Percentiles rank a stretch among this genome's conserved stretches.
Conservation (phyloP, 2,888 invertebrate species). For the Eilema griseolum region DNA sequence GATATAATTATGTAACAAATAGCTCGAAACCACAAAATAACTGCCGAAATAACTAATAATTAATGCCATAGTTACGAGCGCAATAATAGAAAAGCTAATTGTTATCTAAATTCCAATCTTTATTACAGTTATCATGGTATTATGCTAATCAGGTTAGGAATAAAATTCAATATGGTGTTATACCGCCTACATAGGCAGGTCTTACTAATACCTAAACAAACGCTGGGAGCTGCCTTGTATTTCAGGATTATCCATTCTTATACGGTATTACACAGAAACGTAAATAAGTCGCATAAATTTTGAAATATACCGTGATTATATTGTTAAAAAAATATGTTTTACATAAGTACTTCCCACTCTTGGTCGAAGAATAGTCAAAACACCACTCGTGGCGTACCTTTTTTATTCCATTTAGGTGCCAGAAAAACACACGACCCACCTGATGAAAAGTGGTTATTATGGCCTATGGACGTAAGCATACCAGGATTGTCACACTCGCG, state of each 20-base stretch:
- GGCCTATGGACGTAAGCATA: too few species aligned
- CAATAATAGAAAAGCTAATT: not conserved
- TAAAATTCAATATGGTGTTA: not conserved
- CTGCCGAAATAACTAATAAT: not conserved
- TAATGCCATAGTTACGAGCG: not conserved
- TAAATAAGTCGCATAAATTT: not conserved
- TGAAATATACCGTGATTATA: not conserved
- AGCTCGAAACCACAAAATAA: not conserved
- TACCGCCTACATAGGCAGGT: not conserved
- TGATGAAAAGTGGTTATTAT: too few species aligned
- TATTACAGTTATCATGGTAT: not conserved
- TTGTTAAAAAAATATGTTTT: too few species aligned
- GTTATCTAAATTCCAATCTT: not conserved
- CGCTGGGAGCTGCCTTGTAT: not conserved
- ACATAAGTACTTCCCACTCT: too few species aligned
- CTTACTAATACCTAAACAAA: not conserved
- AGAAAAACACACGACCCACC: too few species aligned
- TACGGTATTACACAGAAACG: not conserved
- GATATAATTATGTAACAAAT: not conserved
- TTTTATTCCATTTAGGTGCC: too few species aligned
- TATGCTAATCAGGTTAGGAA: not conserved
- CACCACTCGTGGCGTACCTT: too few species aligned
- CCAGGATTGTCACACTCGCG: too few species aligned
- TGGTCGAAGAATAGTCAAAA: too few species aligned
- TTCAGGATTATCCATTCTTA: not conserved